Evolutionary conservation across 2,888 invertebrate genomes (phyloP).

Genomic region (Xestobium rufovillosum): DNA sequence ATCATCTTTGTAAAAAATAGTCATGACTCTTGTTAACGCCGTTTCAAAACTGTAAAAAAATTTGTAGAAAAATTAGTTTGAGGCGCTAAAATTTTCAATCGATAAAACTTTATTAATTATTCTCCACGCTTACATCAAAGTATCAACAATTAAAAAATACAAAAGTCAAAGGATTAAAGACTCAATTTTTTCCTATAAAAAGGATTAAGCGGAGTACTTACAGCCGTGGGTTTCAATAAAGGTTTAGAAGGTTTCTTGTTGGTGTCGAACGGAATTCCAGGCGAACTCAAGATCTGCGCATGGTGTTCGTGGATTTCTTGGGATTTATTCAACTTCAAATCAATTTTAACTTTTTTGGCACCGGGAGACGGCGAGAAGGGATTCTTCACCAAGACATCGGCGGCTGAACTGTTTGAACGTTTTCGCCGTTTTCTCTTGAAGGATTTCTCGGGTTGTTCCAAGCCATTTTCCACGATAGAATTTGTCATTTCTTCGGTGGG

Average conservation of each 20-base stretch:
- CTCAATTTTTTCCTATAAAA: conserved; percentile 56
- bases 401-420: conserved; percentile 29
- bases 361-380: conserved; percentile 26
- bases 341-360: conserved; percentile 66
- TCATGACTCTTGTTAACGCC: no score
- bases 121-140: no score
- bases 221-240: conserved; percentile 59
- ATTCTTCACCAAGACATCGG: conserved; percentile 24
- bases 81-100: no score
- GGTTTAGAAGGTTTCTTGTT: conserved; percentile 61
- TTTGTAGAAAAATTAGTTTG: no score
- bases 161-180: no score
- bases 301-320: conserved; percentile 70
- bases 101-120: no score
- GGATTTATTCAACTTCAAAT: conserved; percentile 59
- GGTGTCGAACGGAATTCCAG: conserved; percentile 68
- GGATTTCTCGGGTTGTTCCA: conserved; percentile 41
- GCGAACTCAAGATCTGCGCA: conserved; percentile 61
- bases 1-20: no score
- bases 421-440: background rate
- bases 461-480: conserved; percentile 24
- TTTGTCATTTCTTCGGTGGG: background rate
- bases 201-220: conserved; percentile 64
- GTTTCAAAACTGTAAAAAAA: no score
- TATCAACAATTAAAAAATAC: no score